Evolutionary conservation across 1,140 invertebrate species (phyloP), one percentile per base, ranked within the genome.

Genomic region (Trichonephila clavipes): DNA sequence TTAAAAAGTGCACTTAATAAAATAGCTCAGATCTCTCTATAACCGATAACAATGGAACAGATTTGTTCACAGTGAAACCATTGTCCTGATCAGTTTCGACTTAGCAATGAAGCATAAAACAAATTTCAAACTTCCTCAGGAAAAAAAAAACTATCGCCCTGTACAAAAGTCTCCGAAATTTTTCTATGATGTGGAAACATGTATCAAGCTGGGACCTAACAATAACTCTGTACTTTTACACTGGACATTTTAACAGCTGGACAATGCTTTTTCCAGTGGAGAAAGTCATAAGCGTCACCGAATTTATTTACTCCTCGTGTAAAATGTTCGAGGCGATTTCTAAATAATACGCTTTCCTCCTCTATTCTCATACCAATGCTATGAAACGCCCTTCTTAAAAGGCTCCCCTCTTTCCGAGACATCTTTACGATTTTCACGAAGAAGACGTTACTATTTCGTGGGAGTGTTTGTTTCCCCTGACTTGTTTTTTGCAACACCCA

Each of bases 251-350:
- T 83, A 77, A 40, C 72, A 77, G 12, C 24, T 18, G 72, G 28
- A 85, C 58, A 85, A 85, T 59, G 24, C 72, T 28, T 40, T 21
- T 88, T 88, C 59, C 24, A 21, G 14, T 6, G 77, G 77, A 44
- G 77, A 90, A 90, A 90, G 89, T 90, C 89, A 90, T 90, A 90
- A 90, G 24, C 77, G 77, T 90, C 89, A 64, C 59, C 8, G 58
- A 62, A 90, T 61, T 90, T 90, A 82, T 90, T 90, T 90, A 90
- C 77, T 88, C 64, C 86, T 88, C 51, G 44, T 59, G 83, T 85
- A 85, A 59, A 59, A 51, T 66, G 44, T 59, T 24, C 59, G 28
- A 14, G 14, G 72, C 85, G 61, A 87, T 62, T 87, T 3, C 51
- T 44, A 58, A 4, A 86, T 86, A 86, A 86, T 61, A 86, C 51